A percentile compares a stretch with the other conserved stretches of the same genome.
Evolutionary conservation across 1,140 invertebrate species (phyloP).

Genomic region (Nylanderia fulva): DNA sequence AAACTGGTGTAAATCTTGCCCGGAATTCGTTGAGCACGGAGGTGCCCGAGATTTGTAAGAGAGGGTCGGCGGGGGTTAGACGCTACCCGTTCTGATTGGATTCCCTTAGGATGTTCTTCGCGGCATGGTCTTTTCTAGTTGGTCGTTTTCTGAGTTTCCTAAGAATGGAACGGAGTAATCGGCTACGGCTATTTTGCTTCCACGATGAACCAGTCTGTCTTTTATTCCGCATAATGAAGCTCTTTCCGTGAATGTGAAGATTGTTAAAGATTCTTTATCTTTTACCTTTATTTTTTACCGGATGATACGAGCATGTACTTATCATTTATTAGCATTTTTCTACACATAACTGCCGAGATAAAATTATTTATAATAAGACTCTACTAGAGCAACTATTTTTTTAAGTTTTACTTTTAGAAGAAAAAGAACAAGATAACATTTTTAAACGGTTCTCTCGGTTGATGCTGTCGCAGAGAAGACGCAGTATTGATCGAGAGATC

Average conservation of each 20-base stretch:
- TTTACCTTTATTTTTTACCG: constrained; percentile 20
- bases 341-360: constrained; percentile 34
- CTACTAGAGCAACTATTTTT: not conserved
- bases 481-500: constrained; percentile 49
- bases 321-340: not conserved
- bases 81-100: constrained; percentile 68
- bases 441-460: not conserved
- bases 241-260: constrained; percentile 19
- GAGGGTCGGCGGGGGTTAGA: constrained; percentile 60
- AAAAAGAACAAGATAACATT: constrained; percentile 5
- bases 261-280: constrained; percentile 57
- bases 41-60: constrained; percentile 66
- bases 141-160: constrained; percentile 41
- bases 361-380: constrained; percentile 6
- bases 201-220: constrained; percentile 45
- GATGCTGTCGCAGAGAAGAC: not conserved
- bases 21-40: constrained; percentile 44
- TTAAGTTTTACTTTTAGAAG: not conserved
- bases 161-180: constrained; percentile 7
- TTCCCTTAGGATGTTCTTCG: constrained; percentile 61
- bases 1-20: constrained; percentile 66
- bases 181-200: constrained; percentile 63
- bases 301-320: not conserved
- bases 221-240: constrained; percentile 62
- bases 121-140: constrained; percentile 58